Conservation (phyloP, 2,797 vertebrate species). For the Staurois parvus region DNA sequence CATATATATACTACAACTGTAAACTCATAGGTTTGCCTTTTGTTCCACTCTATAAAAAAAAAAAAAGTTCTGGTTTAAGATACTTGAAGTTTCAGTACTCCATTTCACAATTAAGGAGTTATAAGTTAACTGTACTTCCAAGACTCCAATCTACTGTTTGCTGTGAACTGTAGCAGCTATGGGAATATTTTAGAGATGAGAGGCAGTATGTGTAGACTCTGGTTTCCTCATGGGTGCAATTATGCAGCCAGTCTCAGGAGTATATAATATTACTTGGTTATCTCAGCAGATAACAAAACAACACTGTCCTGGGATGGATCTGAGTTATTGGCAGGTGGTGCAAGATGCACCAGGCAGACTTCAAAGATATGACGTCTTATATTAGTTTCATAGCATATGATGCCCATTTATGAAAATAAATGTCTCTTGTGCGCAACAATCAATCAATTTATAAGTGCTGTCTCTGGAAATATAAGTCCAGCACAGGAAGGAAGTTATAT, state of each 20-base stretch:
- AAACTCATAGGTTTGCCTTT: too few relatives aligned
- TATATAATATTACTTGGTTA: constrained; percentile 12
- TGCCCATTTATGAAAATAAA: background rate
- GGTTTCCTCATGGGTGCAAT: constrained; percentile 23
- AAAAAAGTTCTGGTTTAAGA: too few relatives aligned
- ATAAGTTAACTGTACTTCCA: constrained; percentile 2
- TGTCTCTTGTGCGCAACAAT: too few relatives aligned
- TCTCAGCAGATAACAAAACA: constrained; percentile 19
- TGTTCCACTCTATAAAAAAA: too few relatives aligned
- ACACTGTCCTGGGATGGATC: background rate
- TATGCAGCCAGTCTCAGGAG: constrained; percentile 6
- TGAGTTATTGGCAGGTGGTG: background rate
- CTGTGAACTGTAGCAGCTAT: constrained; percentile 27
- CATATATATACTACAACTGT: too few relatives aligned
- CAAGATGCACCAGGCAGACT: background rate
- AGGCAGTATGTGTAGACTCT: constrained; percentile 17
- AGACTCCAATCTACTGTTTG: background rate
- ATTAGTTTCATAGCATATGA: background rate
- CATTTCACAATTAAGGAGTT: background rate
- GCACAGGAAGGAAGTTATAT: too few relatives aligned
- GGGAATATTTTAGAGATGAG: constrained; percentile 26
- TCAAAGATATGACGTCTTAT: too few relatives aligned
- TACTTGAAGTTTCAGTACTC: background rate
- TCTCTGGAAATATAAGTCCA: too few relatives aligned
- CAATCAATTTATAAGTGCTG: too few relatives aligned